Evolutionary conservation across 2,113 vertebrate genomes (phyloP).

Genomic region (Pipra filicauda): DNA sequence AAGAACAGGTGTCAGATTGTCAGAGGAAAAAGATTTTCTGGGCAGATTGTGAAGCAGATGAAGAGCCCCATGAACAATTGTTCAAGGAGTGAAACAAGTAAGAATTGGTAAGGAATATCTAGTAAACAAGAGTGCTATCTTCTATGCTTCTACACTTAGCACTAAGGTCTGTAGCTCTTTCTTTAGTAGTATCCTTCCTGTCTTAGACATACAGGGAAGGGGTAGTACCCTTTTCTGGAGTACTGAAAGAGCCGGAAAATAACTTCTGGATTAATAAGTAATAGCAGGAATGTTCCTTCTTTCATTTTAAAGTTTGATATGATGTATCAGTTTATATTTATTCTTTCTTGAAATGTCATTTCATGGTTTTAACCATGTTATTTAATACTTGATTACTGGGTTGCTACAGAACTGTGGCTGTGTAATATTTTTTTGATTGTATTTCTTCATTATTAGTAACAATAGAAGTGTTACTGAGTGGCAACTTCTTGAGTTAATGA

Average conservation of each 20-base stretch:
- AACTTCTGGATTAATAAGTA: not conserved
- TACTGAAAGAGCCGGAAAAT: not conserved
- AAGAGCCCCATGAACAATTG: not conserved
- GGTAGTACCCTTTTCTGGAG: not conserved
- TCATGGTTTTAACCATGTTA: not conserved
- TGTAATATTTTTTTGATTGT: not conserved
- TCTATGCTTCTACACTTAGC: not conserved
- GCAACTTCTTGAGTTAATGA: not conserved
- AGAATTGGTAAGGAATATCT: not conserved
- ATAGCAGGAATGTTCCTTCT: not conserved
- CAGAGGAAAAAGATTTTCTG: not conserved
- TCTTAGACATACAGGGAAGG: not conserved
- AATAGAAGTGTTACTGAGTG: not conserved
- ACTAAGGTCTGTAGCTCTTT: not conserved
- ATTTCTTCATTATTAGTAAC: not conserved
- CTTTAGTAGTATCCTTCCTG: not conserved
- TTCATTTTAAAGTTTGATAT: not conserved
- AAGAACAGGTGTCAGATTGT: not conserved
- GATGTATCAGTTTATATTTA: not conserved
- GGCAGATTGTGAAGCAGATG: not conserved
- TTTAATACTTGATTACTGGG: not conserved
- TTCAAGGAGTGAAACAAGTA: not conserved
- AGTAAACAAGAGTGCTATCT: not conserved
- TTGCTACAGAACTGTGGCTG: not conserved
- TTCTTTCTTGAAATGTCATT: not conserved